Conservation (phyloP, 1,140 invertebrate genomes). For the Melanaphis sacchari region DNA sequence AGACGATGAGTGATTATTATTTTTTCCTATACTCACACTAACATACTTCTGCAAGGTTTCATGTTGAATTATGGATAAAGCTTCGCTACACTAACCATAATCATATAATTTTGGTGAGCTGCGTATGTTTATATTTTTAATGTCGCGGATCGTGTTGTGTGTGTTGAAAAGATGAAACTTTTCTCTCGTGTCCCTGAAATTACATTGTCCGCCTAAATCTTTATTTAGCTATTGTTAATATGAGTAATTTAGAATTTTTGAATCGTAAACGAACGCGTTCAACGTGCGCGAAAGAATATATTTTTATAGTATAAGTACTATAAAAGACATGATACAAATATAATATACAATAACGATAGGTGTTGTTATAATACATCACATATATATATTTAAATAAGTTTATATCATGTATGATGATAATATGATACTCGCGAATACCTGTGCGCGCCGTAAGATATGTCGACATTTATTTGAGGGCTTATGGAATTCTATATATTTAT, state of each 20-base stretch:
- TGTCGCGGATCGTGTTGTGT: neutral
- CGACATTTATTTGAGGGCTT: neutral
- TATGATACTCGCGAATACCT: neutral
- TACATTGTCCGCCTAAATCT: neutral
- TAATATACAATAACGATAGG: neutral
- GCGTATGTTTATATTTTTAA: neutral
- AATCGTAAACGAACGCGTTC: neutral
- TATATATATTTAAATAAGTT: neutral
- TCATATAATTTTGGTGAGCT: neutral
- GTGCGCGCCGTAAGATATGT: neutral
- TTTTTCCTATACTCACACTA: neutral
- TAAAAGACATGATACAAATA: neutral
- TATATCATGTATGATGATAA: neutral
- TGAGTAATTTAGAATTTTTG: neutral
- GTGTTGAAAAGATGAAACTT: neutral
- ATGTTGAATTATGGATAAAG: neutral
- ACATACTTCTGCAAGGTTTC: no score
- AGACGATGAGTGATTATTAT: neutral
- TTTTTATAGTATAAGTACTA: neutral
- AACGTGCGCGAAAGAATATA: neutral
- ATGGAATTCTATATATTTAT: neutral
- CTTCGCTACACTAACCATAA: neutral
- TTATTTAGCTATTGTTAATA: neutral
- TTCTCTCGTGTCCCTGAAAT: neutral
- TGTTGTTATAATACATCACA: neutral